Percentiles rank a stretch among this genome's conserved stretches.
These are phyloP conservation scores for Nasonia vitripennis DNA, from an alignment of 1,140 invertebrate species.

Conservation along the genomic window DNA sequence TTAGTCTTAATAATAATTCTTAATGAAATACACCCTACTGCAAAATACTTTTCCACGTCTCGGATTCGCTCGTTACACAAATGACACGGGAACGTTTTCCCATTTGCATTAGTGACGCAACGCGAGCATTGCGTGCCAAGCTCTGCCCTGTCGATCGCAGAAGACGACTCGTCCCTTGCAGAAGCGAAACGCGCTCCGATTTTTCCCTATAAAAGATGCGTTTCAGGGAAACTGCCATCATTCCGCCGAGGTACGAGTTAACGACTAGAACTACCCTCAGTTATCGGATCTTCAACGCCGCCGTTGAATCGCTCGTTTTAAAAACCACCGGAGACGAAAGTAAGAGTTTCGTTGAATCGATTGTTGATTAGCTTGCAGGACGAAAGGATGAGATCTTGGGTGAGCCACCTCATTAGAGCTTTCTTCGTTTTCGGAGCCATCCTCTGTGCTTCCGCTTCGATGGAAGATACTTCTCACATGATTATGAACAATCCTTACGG, in stretches of 20 bases:
- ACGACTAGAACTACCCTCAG: neutral
- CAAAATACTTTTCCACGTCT: neutral
- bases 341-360: neutral
- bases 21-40: neutral
- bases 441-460: slow-evolving; percentile 39
- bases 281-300: neutral
- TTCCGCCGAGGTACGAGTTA: neutral
- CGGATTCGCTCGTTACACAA: neutral
- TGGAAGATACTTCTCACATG: slow-evolving; percentile 61
- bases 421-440: slow-evolving; percentile 33
- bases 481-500: slow-evolving; percentile 59
- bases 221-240: neutral
- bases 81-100: neutral
- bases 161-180: neutral
- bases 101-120: slow-evolving; percentile 21
- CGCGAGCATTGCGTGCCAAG: neutral
- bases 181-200: neutral
- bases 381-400: slow-evolving; percentile 21
- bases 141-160: slow-evolving; percentile 26
- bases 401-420: neutral
- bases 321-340: neutral
- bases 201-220: slow-evolving; percentile 44
- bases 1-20: neutral
- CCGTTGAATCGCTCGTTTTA: neutral
- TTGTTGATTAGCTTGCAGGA: neutral